Conservation (phyloP, 2,113 vertebrate genomes). For the Theristicus caerulescens region DNA sequence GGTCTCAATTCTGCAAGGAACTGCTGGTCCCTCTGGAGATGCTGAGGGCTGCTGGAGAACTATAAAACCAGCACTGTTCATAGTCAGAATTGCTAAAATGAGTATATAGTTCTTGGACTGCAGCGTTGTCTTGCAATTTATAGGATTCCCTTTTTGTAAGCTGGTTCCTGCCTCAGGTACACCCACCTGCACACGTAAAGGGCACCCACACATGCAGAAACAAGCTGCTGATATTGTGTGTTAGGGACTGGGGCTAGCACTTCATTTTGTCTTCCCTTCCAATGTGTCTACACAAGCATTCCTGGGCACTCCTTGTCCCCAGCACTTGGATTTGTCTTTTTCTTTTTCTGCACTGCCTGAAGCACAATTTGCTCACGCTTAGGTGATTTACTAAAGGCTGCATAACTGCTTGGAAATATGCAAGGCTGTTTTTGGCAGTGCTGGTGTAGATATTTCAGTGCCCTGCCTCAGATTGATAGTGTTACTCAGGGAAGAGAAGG, state of each 20-base stretch:
- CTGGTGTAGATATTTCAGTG: constrained; percentile 42
- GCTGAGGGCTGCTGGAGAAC: background rate
- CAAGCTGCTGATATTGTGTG: background rate
- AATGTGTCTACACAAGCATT: background rate
- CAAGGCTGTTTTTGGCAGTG: constrained; percentile 58
- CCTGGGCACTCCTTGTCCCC: background rate
- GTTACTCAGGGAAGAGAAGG: constrained; percentile 34
- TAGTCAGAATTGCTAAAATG: background rate
- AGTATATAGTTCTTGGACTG: background rate
- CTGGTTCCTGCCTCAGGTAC: background rate
- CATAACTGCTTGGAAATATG: constrained; percentile 48
- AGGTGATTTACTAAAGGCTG: constrained; percentile 60
- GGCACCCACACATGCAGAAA: background rate
- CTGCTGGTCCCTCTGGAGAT: background rate
- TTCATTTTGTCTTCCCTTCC: background rate
- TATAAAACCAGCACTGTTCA: background rate
- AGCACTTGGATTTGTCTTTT: constrained; percentile 26
- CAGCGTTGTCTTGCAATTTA: background rate
- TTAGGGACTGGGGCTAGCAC: background rate
- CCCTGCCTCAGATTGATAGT: constrained; percentile 49
- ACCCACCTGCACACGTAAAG: background rate
- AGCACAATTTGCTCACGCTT: constrained; percentile 6
- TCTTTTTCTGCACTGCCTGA: constrained; percentile 6
- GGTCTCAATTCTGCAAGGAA: background rate
- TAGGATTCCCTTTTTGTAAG: background rate